Conservation (phyloP, 2,113 vertebrate species). For the Tragelaphus strepsiceros region DNA sequence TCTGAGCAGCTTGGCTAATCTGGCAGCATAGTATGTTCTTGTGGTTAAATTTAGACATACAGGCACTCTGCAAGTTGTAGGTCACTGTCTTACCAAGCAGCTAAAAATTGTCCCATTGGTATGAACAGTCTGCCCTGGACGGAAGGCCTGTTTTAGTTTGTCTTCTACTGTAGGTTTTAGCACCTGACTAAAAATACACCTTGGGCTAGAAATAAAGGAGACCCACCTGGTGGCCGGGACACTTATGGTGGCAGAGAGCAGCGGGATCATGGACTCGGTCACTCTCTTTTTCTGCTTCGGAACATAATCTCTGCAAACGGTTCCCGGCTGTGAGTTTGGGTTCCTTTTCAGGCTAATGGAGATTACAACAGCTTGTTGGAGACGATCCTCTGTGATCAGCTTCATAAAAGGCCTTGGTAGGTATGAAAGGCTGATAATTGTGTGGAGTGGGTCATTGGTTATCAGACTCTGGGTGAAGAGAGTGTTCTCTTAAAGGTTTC, state of each 20-base stretch:
- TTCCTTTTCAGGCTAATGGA: constrained; percentile 85
- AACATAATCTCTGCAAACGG: constrained; percentile 66
- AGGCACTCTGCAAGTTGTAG: constrained; percentile 85
- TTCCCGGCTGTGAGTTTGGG: constrained; percentile 58
- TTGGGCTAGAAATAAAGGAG: constrained; percentile 53
- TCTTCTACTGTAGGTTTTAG: constrained; percentile 70
- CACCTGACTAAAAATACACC: constrained; percentile 69
- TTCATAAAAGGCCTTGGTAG: constrained; percentile 97
- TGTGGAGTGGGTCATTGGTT: not conserved
- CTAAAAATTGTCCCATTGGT: constrained; percentile 94
- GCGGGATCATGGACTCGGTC: constrained; percentile 70
- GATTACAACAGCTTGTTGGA: constrained; percentile 92
- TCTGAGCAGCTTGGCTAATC: constrained; percentile 85
- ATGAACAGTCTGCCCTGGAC: constrained; percentile 83
- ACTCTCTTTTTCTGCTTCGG: constrained; percentile 54
- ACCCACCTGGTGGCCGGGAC: constrained; percentile 50
- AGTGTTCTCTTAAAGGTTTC: not conserved
- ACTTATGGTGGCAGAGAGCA: constrained; percentile 5
- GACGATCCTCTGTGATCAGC: constrained; percentile 91
- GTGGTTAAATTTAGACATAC: constrained; percentile 94
- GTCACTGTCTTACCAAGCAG: constrained; percentile 86
- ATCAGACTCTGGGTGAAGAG: not conserved
- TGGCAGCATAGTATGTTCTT: constrained; percentile 91
- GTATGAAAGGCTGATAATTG: constrained; percentile 73
- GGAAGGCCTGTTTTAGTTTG: constrained; percentile 77